Conservation (phyloP, 1,140 invertebrate genomes). For the Drosophila micromelanica region DNA sequence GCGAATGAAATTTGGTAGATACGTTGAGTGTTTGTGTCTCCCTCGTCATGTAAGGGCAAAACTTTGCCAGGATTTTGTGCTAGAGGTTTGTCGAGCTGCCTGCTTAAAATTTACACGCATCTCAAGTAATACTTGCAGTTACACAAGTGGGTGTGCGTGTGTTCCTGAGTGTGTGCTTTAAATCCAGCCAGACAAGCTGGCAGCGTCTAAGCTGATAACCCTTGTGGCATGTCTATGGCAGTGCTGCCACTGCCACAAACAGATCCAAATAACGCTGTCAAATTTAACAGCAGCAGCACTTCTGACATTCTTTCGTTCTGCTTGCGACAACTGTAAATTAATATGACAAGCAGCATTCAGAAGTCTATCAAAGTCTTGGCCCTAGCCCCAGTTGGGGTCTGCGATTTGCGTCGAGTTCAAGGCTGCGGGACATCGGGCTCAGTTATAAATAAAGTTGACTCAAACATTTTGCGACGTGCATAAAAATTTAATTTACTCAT, state of each 20-base stretch:
- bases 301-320: slow-evolving; percentile 30
- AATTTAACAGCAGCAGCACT: slow-evolving; percentile 6
- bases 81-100: slow-evolving; percentile 26
- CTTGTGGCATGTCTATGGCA: slow-evolving; percentile 37
- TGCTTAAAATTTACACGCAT: slow-evolving; percentile 44
- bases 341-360: slow-evolving; percentile 22
- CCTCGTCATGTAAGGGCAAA: neutral
- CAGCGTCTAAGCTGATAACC: slow-evolving; percentile 25
- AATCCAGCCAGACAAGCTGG: slow-evolving; percentile 6
- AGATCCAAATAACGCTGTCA: slow-evolving; percentile 14
- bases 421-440: slow-evolving; percentile 17
- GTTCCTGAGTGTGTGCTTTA: slow-evolving; percentile 3
- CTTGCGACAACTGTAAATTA: slow-evolving; percentile 39
- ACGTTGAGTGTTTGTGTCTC: slow-evolving; percentile 2
- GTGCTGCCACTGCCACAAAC: slow-evolving; percentile 35
- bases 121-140: slow-evolving; percentile 17
- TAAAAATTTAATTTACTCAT: slow-evolving; percentile 44
- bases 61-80: slow-evolving; percentile 12
- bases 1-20: slow-evolving; percentile 34
- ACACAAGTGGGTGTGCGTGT: neutral
- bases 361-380: neutral
- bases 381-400: too few relatives aligned
- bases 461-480: slow-evolving; percentile 20
- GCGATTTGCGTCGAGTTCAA: slow-evolving; percentile 21
- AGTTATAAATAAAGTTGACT: slow-evolving; percentile 3